Base-by-base conservation (phyloP, 1,140 invertebrate genomes). In the Hermetia illucens region DNA sequence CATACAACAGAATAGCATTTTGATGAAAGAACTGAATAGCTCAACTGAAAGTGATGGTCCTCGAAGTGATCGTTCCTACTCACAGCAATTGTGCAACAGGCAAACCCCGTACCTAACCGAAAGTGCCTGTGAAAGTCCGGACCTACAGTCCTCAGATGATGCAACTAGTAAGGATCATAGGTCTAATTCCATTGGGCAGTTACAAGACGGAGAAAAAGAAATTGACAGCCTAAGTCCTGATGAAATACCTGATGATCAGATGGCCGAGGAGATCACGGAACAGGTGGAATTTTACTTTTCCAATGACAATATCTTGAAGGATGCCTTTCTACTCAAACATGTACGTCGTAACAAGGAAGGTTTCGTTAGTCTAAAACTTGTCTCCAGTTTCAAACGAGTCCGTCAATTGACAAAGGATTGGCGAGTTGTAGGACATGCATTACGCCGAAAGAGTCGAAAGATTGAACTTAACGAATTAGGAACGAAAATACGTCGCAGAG, bases 271-370 rank as follows among this genome's bases (percentile, higher is more conserved):
- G 44, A 87, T 90, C 40, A 74, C 85, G 25, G 69, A 77, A 25
- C 83, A 89, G 56, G 86, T 91, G 5, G 87, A 91, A 63, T 91
- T 85, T 57, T 94, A 94, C 61, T 94, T 96, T 58, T 90, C 87
- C 39, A 89, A 95, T 58, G 85, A 81, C 13, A 92, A 91, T 55
- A 89, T 96, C 40, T 75, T 87, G 2, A 94, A 93, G 61, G 90
- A 96, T 56, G 88, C 90, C 2, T 96, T 96, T 61, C 64, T 96
- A 4, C 60, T 95, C 22, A 96, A 95, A 60, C 90, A 95, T 59
- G 89, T 95, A 3, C 75, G 86, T 21, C 70, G 90, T 17, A 93
- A 94, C 56, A 93, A 92, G 58, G 87, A 92, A 61, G 91, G 92
- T 8, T 95, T 83, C 62, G 90, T 96, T 2, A 91, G 85, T 21